Percentiles rank a stretch among this genome's conserved stretches.
These are phyloP conservation scores for Nowickia ferox DNA, from an alignment of 2,888 invertebrate species.

Conservation along the genomic window DNA sequence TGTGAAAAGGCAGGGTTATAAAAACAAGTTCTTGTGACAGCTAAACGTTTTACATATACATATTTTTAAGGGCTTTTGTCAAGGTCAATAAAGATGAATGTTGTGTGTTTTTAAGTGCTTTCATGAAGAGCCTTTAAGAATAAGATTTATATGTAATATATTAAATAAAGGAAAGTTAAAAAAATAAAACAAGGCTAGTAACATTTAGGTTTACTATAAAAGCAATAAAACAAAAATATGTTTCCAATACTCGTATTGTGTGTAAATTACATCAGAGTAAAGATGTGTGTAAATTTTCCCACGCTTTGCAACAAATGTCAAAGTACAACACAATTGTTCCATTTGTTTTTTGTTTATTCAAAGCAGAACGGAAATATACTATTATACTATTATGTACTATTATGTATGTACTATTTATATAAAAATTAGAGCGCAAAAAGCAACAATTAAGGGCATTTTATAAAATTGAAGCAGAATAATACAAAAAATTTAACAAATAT, in stretches of 20 bases:
- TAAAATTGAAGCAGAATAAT: constrained; percentile 43
- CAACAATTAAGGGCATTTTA: constrained; percentile 65
- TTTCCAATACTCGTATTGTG: constrained; percentile 5
- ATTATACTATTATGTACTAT: too few relatives aligned
- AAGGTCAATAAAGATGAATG: constrained; percentile 46
- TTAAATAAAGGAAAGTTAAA: too few relatives aligned
- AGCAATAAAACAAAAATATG: background rate
- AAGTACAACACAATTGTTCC: constrained; percentile 17
- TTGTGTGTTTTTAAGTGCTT: constrained; percentile 21
- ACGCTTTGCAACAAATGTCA: constrained; percentile 44
- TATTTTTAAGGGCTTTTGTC: constrained; percentile 47
- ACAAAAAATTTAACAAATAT: constrained; percentile 24
- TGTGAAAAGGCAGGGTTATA: constrained; percentile 26
- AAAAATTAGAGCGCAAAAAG: constrained; percentile 64
- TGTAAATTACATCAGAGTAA: background rate
- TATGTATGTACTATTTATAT: too few relatives aligned
- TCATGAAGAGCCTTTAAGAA: background rate
- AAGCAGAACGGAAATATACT: constrained; percentile 59
- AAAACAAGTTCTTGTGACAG: constrained; percentile 63
- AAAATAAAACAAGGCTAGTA: too few relatives aligned
- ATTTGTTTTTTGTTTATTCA: constrained; percentile 32
- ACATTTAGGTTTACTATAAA: background rate
- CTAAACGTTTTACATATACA: constrained; percentile 16
- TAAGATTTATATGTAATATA: background rate
- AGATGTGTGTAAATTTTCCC: constrained; percentile 35